Base-by-base conservation (phyloP, 1,140 invertebrate genomes). In the Papilio helenus region DNA sequence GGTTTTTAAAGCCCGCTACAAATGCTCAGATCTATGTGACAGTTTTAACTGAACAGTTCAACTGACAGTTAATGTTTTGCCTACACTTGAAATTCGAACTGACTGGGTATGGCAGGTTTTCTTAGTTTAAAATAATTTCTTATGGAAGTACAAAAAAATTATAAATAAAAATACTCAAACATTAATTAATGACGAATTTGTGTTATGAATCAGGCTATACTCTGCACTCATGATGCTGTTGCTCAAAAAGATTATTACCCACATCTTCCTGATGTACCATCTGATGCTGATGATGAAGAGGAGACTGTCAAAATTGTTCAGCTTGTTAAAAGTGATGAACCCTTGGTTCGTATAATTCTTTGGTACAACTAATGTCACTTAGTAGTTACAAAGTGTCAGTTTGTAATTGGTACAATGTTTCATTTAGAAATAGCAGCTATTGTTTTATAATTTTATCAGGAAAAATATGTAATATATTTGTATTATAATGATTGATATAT, bases 261-360 rank as follows among this genome's bases (percentile, higher is more conserved):
- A 39, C 97, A 98, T 89, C 94, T 99, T 79, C 97, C 98, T 1
- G 98, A 98, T 88, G 96, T 98, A 83, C 98, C 98, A 39, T 90
- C 97, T 71, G 98, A 99, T 89, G 97, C 97, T 18, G 98, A 99
- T 90, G 97, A 99, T 88, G 98, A 98, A 90, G 98, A 99, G 93
- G 98, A 99, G 92, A 98, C 98, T 44, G 97, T 99, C 76, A 99
- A 99, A 96, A 99, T 99, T 93, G 98, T 99, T 34, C 98, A 99
- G 94, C 95, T 99, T 79, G 98, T 99, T 39, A 99, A 99, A 94
- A 99, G 98, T 93, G 98, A 99, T 93, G 99, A 99, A 95, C 98
- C 98, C 65, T 95, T 99, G 97, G 98, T 99, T 96, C 96, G 97
- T 85, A 83, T 79, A 42, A 42, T 10, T 3, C 7, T 72, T 42